Evolutionary conservation across 2,797 vertebrate genomes (phyloP), one percentile per base, ranked within the genome.

Genomic region (Siniperca obscura): DNA sequence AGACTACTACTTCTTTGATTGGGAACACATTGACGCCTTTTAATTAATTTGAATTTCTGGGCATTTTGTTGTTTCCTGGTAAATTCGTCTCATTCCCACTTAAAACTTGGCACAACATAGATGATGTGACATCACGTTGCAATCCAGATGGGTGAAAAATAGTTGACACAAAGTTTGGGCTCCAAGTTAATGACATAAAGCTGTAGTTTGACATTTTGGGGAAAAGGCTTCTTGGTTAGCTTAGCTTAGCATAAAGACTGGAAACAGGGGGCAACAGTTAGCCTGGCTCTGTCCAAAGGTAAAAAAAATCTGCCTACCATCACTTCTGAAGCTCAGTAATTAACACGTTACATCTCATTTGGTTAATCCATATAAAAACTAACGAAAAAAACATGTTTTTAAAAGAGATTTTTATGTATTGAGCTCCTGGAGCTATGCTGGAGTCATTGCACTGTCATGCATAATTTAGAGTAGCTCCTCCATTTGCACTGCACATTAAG

Each of bases 231-330:
- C 14, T 44, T 56, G 6, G 48, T 44, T 65, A n/a, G 36, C n/a
- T 19, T 76, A 76, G 65, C 55, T 60, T 68, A 68, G 55, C 64
- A 60, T 69, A 40, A 12, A 60, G 44, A 38, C 19, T 67, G 22
- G 5, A 34, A 50, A 52, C 44, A 5, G 22, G 14, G 14, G 55
- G 25, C n/a, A 36, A 30, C 40, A 5, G 38, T 5, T 64, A 64
- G 61, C 38, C 10, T 44, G 22, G 38, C 22, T 42, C 30, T 53
- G 21, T 48, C 14, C 5, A 25, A 55, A 17, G 16, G 14, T 3
- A n/a, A 38, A 16, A 53, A 27, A 17, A 46, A 36, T 21, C 13
- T 38, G 4, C 21, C 19, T 11, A 25, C 1, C 57, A 38, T 42
- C 42, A 61, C 30, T 57, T 25, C 14, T 38, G 19, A 19, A 72